Base-by-base conservation (phyloP, 92 coral and sea anemone species). In the Bergia sp. region DNA sequence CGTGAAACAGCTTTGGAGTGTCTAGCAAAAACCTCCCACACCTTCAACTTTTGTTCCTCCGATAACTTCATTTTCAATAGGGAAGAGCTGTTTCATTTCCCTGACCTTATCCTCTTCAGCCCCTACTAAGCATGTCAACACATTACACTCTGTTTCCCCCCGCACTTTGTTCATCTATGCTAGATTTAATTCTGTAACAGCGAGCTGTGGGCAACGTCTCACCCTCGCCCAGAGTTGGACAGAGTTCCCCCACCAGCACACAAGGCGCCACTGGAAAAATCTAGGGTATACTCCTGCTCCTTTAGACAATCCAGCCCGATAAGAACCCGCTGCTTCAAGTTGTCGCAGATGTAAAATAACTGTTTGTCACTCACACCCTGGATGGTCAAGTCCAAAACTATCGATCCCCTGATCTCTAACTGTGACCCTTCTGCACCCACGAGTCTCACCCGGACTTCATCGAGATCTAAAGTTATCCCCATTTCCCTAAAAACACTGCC, bases 371-470 rank as follows among this genome's bases (percentile, higher is more conserved):
- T 75, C 82, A 47, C 83, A 13, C 61, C 43, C 55, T 40, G 53
- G 73, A 37, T 80, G 77, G 82, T 38, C 0, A 38, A 1, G 15
- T 86, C 84, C 40, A 86, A 82, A 11, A 58, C 89, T 76, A 86
- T 61, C 7, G 85, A 55, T 47, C 78, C 89, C 65, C 65, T 53
- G 58, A 87, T 87, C 43, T 15, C 12, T 15, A 87, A 82, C 41
- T 87, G 76, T n/a, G 85, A 77, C 2, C 89, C 89, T 43, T 87
- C 89, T 0, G 85, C 77, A 61, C 85, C 83, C 82, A 77, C 77
- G 41, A 87, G 42, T 85, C 37, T 77, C 85, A 85, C 44, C 3
- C 6, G 18, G 83, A 77, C 89, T 57, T 77, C 71, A 50, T 74
- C 89, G 13, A 76, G 61, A 77, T 49, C 40, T 6, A 13, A 83